Evolutionary conservation across 2,113 vertebrate species (phyloP), one percentile per base, ranked within the genome.

Genomic region (Oncorhynchus clarkii): DNA sequence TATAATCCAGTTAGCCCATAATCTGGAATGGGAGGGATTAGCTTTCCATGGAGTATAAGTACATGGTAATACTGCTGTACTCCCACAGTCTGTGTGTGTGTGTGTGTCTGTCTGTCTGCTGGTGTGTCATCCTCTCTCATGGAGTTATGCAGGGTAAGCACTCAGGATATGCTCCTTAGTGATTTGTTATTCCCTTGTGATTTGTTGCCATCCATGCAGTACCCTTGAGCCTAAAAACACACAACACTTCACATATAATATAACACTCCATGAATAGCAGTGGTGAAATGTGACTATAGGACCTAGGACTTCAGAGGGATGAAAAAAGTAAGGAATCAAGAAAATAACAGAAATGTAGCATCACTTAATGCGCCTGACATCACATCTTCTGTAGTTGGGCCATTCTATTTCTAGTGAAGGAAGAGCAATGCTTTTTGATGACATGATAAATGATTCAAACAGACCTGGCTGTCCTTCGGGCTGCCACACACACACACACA

Each of bases 1-100:
- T 77, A 75, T 84, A 85, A 82, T 87, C 85, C 82, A 74, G 75
- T 85, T 81, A 86, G 70, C 49, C 68, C 71, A 67, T 82, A 82
- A 84, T 80, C 87, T 85, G 75, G 74, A 78, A 72, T 76, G 70
- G 70, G 64, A 59, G 60, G 79, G 80, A 87, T 84, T 80, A 82
- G 73, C 71, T 71, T 54, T 69, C 66, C 76, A 45, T 67, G 48
- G 24, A 68, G 29, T 70, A 60, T 77, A 72, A 67, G 66, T 73
- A 76, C 39, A 77, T 57, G 22, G 78, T 74, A 80, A 76, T 73
- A 73, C 74, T 73, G 3, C 54, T 14, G 5, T 45, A 16, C 27
- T 34, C 49, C 51, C 6, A 65, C 66, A 9, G 39, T 71, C 65
- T 66, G 11, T 39, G 3, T 73, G 75, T 73, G 22, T 27, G 0